Evolutionary conservation across 1,140 invertebrate species (phyloP), one percentile per base, ranked within the genome.

Genomic region (Trypoxylus dichotomus): DNA sequence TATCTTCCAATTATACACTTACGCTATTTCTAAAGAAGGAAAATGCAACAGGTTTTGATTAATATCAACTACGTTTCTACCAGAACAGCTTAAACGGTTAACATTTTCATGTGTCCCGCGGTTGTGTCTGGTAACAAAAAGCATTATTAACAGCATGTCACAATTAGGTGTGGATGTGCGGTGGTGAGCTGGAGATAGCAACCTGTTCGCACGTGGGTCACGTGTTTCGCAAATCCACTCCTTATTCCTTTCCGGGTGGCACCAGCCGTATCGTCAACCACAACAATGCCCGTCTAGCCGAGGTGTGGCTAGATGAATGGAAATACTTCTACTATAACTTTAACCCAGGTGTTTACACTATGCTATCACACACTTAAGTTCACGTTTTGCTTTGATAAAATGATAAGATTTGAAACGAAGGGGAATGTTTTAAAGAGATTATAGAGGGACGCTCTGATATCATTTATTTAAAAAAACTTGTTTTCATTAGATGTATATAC

Each of bases 301-400:
- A 97, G 89, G 97, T 98, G 82, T 98, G 97, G 97, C 92, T 98
- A 88, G 97, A 98, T 89, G 94, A 97, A 85, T 98, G 96, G 96
- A 96, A 96, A 91, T 92, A 96, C 87, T 98, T 98, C 92, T 98
- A 97, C 93, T 98, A 97, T 92, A 95, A 95, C 89, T 97, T 97
- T 90, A 97, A 97, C 91, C 96, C 96, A 95, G 94, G 94, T 95
- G 88, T 73, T 73, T 73, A 73, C 37, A 73, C 37, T 29, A 37
- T 73, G 37, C 71, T 27, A 73, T 71, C 13, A 71, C 21, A 27
- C 25, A 71, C 19, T 21, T 43, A 15, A n/a, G n/a, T n/a, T 37
- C 32, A 37, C 32, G 3, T 37, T 37, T 21, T 58, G 47, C 3
- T 1, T 21, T 58, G 21, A 58, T 21, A 58, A 7, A 13, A 58